These are phyloP conservation scores for Vesta saturnalis DNA, from an alignment of 2,888 invertebrate genomes.

Conservation along the genomic window DNA sequence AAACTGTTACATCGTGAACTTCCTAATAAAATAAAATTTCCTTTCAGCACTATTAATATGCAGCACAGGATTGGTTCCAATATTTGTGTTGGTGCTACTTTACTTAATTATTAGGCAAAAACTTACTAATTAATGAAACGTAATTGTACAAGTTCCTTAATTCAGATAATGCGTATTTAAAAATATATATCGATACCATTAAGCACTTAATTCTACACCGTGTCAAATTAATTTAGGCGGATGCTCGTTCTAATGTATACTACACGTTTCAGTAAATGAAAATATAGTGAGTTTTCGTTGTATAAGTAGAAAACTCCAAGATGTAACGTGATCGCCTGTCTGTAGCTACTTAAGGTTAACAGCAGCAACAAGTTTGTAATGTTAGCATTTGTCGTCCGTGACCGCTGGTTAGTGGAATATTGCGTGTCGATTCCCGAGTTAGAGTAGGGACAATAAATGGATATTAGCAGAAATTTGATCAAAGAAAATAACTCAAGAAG, in stretches of 20 bases:
- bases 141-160: too few relatives aligned
- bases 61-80: too few relatives aligned
- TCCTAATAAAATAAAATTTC: too few relatives aligned
- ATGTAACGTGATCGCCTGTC: conserved; percentile 47
- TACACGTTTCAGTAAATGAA: conserved; percentile 17
- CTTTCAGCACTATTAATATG: too few relatives aligned
- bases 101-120: too few relatives aligned
- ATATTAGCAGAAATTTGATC: conserved; percentile 44
- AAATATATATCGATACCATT: background rate
- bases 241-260: conserved; percentile 3
- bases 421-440: conserved; percentile 42
- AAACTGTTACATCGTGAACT: too few relatives aligned
- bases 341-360: conserved; percentile 49
- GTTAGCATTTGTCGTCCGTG: conserved; percentile 50
- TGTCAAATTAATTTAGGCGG: conserved; percentile 8
- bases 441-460: conserved; percentile 41
- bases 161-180: too few relatives aligned
- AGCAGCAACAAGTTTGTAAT: conserved; percentile 54
- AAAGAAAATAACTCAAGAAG: conserved; percentile 35
- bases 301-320: conserved; percentile 29
- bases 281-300: conserved; percentile 23
- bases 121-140: too few relatives aligned
- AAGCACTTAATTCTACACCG: background rate
- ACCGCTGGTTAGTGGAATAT: conserved; percentile 45
- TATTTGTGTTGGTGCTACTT: too few relatives aligned